These are phyloP conservation scores for Xestia rhomboidea DNA, from an alignment of 2,888 invertebrate genomes.

Conservation along the genomic window DNA sequence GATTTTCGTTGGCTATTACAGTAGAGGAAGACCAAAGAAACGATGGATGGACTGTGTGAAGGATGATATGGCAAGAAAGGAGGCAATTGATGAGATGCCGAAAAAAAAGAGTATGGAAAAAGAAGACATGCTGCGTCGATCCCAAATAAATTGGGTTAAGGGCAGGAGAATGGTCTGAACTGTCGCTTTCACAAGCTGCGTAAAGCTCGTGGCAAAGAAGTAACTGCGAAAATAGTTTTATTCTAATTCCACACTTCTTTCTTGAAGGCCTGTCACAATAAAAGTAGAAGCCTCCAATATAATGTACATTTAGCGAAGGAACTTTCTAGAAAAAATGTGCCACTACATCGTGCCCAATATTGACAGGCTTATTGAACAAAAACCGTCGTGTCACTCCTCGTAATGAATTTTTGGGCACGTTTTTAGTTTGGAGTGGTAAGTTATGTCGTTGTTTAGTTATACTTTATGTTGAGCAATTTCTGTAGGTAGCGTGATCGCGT, in stretches of 20 bases:
- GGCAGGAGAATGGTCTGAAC: background rate
- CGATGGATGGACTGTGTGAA: no score
- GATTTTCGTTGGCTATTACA: no score
- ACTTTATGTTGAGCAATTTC: slow-evolving; percentile 6
- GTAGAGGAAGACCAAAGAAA: no score
- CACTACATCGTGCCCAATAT: slow-evolving; percentile 39
- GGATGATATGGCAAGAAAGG: no score
- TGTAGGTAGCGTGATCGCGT: background rate
- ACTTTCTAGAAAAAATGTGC: slow-evolving; percentile 31
- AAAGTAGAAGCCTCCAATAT: slow-evolving; percentile 7
- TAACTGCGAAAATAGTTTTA: background rate
- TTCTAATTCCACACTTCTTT: background rate
- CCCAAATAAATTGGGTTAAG: no score
- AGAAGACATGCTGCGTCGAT: no score
- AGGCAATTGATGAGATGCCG: no score
- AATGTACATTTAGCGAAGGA: slow-evolving; percentile 11
- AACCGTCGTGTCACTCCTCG: slow-evolving; percentile 55
- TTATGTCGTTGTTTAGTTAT: slow-evolving; percentile 51
- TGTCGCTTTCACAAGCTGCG: no score
- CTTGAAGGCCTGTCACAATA: slow-evolving; percentile 6
- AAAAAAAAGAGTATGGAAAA: no score
- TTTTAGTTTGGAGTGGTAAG: slow-evolving; percentile 46
- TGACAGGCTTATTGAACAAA: slow-evolving; percentile 53
- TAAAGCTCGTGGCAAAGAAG: background rate
- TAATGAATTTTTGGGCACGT: slow-evolving; percentile 62